phyloP scores from a whole-genome alignment of 92 coral and sea anemone species.

The Metridium senile region DNA sequence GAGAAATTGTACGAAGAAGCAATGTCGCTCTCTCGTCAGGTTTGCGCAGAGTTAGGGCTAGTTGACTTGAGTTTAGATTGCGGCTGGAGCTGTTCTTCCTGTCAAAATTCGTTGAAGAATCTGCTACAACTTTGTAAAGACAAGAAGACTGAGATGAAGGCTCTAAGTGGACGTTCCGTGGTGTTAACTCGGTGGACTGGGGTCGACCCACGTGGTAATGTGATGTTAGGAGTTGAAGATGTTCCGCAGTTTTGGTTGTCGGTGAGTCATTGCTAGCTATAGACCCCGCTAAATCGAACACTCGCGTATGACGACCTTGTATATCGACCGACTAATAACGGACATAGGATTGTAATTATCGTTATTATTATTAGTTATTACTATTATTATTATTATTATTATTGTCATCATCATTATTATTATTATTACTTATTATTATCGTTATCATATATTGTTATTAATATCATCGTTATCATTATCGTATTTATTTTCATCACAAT shows the following conservation, averaged over 20 bases:
- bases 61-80: slow-evolving; percentile 34
- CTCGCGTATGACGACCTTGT: no score
- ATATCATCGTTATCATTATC: no score
- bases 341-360: no score
- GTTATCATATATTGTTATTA: no score
- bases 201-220: slow-evolving; percentile 72
- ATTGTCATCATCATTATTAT: no score
- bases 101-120: slow-evolving; percentile 72
- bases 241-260: slow-evolving; percentile 87
- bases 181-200: slow-evolving; percentile 86
- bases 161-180: slow-evolving; percentile 61
- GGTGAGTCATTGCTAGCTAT: no score
- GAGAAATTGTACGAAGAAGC: slow-evolving; percentile 40
- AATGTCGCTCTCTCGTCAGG: slow-evolving; percentile 51
- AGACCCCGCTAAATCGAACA: not conserved
- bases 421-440: no score
- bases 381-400: no score
- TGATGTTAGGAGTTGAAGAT: slow-evolving; percentile 73
- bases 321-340: no score
- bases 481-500: no score
- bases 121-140: slow-evolving; percentile 53
- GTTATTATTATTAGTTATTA: no score
- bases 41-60: slow-evolving; percentile 62
- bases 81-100: slow-evolving; percentile 70
- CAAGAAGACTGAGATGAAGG: slow-evolving; percentile 57